Base-by-base conservation (phyloP, 2,113 vertebrate genomes). In the Neolamprologus variostigma region DNA sequence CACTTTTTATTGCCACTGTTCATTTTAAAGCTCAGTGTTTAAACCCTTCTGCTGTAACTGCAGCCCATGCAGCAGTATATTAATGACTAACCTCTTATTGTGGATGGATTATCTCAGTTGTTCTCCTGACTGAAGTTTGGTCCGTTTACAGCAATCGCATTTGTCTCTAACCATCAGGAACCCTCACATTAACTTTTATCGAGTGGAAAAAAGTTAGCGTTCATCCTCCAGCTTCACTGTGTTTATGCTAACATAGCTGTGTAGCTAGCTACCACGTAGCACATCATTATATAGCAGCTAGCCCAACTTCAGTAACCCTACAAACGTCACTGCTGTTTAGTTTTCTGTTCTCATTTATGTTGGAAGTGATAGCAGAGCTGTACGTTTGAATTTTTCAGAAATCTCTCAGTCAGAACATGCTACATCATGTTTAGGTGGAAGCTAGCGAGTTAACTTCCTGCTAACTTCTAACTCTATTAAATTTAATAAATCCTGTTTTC, bases 21-120 rank as follows among this genome's bases (percentile, higher is more conserved):
- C 21, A 26, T 55, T 23, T 55, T 55, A 8, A 55, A 55, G 53
- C 21, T 55, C 21, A 55, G 6, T 23, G 2, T 13, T 55, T 55
- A 26, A 55, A 55, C 6, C 53, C 21, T 23, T 23, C 0, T 0
- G 4, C 0, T 57, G 21, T 57, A 26, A 0, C 54, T 55, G 0
- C 21, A 55, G 53, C 21, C n/a, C n/a, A 7, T 21, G 21, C 12
- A 26, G 54, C 53, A 54, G 53, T 23, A 23, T 54, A 4, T 23
- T 0, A 54, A 12, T 54, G 2, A 54, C 51, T 54, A 54, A 54
- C 53, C n/a, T 54, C 0, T 1, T 54, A 54, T 4, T 54, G 51
- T 54, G 9, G 51, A 54, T 21, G n/a, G 2, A 54, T 54, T 21
- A 54, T 54, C n/a, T 21, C 51, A 54, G 51, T 21, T 54, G 51